These are phyloP conservation scores for Vanessa atalanta DNA, from an alignment of 1,140 invertebrate species.

Conservation along the genomic window DNA sequence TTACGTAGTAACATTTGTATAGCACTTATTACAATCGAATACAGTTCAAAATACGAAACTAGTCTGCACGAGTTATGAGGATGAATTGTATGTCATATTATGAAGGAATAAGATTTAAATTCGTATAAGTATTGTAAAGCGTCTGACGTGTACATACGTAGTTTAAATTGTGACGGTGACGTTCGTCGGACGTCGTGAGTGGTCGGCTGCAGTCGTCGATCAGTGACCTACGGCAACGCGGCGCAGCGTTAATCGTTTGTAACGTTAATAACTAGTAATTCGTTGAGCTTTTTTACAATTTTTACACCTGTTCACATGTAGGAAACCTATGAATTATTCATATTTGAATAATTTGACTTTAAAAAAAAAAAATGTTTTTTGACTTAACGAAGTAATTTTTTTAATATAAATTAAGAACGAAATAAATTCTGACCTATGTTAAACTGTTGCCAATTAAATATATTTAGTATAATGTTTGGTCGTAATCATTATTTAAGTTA, in stretches of 20 bases:
- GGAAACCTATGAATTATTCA: neutral
- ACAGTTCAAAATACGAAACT: neutral
- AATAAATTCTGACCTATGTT: no score
- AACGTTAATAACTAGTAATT: conserved; percentile 26
- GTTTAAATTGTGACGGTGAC: conserved; percentile 12
- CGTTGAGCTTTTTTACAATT: neutral
- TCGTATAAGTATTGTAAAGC: neutral
- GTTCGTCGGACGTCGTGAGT: conserved; percentile 16
- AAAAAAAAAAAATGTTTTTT: neutral
- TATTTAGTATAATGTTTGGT: no score
- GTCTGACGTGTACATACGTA: conserved; percentile 25
- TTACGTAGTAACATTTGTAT: neutral
- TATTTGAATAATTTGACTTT: neutral
- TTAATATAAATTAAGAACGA: no score
- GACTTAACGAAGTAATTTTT: no score
- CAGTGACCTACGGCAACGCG: conserved; percentile 54
- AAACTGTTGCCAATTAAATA: no score
- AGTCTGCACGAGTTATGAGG: no score
- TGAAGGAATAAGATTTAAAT: neutral
- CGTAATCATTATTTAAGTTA: no score
- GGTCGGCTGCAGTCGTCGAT: conserved; percentile 39
- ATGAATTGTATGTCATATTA: no score
- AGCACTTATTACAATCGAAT: conserved; percentile 1
- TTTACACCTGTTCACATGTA: conserved; percentile 6
- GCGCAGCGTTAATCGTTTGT: conserved; percentile 26